Percentiles rank a stretch among this genome's conserved stretches.
phyloP scores from a whole-genome alignment of 1,140 invertebrate species.

The Drosophila santomea region DNA sequence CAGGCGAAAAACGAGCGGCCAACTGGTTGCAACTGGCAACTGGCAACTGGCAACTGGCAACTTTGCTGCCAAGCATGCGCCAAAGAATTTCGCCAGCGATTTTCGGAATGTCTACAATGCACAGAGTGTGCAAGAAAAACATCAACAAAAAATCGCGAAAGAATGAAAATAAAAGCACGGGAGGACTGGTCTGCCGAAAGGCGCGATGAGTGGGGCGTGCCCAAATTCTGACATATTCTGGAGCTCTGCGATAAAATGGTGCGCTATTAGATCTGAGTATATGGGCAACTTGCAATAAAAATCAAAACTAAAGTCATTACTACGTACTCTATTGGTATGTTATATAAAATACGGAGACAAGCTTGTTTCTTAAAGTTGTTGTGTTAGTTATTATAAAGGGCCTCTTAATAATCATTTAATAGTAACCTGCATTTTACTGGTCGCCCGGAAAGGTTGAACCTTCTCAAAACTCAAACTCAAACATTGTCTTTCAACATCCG shows the following conservation, averaged over 20 bases:
- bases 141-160: constrained; percentile 52
- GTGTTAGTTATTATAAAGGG: not conserved
- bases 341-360: too few species aligned
- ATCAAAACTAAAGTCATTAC: too few species aligned
- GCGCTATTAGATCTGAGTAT: not conserved
- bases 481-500: constrained; percentile 11
- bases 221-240: constrained; percentile 24
- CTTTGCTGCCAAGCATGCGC: constrained; percentile 69
- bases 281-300: not conserved
- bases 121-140: constrained; percentile 65
- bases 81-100: constrained; percentile 77
- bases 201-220: constrained; percentile 22
- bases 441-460: too few species aligned
- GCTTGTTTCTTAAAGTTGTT: too few species aligned
- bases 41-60: constrained; percentile 23
- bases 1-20: constrained; percentile 44
- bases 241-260: not conserved
- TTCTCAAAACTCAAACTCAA: not conserved
- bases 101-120: constrained; percentile 78
- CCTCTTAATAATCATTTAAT: not conserved
- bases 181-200: constrained; percentile 32
- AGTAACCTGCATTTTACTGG: too few species aligned
- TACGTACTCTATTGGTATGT: too few species aligned
- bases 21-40: constrained; percentile 53
- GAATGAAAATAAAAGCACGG: constrained; percentile 46